These are phyloP conservation scores for Lindbergichthys nudifrons DNA, from an alignment of 2,797 vertebrate genomes.

Conservation along the genomic window DNA sequence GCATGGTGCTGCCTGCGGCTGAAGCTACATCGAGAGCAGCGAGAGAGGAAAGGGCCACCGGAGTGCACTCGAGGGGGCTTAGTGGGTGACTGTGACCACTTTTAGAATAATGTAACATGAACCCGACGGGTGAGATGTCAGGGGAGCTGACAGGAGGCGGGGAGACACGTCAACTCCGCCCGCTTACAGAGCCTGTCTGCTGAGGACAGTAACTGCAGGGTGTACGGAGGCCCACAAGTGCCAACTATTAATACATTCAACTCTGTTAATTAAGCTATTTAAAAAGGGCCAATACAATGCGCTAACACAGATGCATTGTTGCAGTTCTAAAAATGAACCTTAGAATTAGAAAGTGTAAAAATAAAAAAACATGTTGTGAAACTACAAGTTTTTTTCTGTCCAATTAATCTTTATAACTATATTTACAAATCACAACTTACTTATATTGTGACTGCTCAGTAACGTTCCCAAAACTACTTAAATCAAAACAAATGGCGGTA, in stretches of 20 bases:
- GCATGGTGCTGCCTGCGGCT: constrained; percentile 57
- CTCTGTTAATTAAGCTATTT: background rate
- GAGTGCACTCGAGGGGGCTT: background rate
- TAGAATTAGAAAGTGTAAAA: too few species aligned
- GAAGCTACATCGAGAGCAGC: background rate
- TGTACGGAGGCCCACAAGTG: background rate
- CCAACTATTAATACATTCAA: too few species aligned
- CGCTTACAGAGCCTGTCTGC: background rate
- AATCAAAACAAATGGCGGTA: too few species aligned
- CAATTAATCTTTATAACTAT: too few species aligned
- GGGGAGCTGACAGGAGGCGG: constrained; percentile 20
- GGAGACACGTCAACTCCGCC: constrained; percentile 24
- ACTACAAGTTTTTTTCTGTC: too few species aligned
- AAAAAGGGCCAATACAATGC: background rate
- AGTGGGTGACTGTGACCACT: constrained; percentile 29
- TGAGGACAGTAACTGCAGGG: background rate
- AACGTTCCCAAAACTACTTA: too few species aligned
- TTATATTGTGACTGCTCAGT: too few species aligned
- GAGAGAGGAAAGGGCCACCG: background rate
- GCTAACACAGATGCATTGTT: too few species aligned
- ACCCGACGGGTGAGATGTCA: constrained; percentile 19
- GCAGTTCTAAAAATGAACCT: too few species aligned
- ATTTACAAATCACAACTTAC: too few species aligned
- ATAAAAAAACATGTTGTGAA: too few species aligned
- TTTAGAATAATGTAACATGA: constrained; percentile 72